phyloP scores from a whole-genome alignment of 2,888 invertebrate genomes.

The Drosophila stalkeri region DNA sequence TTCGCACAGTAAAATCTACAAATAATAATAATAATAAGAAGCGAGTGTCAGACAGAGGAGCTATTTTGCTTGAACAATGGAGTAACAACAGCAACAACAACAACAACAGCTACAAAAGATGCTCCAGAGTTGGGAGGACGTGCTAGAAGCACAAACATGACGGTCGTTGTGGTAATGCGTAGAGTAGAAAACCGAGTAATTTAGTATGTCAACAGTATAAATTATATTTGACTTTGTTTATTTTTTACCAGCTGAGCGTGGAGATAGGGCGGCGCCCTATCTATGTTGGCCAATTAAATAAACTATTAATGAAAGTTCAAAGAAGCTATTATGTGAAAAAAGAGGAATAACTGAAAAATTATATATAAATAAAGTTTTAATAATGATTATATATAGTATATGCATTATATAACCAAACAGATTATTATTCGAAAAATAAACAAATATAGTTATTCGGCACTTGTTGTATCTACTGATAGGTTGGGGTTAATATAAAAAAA shows the following conservation, averaged over 20 bases:
- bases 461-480: too few relatives aligned
- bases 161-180: constrained; percentile 24
- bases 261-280: background rate
- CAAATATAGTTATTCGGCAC: too few relatives aligned
- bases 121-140: constrained; percentile 3
- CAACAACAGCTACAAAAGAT: background rate
- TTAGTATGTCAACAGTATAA: constrained; percentile 40
- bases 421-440: too few relatives aligned
- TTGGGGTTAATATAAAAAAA: too few relatives aligned
- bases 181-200: constrained; percentile 9
- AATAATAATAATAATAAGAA: constrained; percentile 35
- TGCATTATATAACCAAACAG: too few relatives aligned
- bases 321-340: background rate
- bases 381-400: too few relatives aligned
- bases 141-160: constrained; percentile 10
- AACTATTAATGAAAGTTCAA: background rate
- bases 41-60: constrained; percentile 20
- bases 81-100: background rate
- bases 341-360: background rate
- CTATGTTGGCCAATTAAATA: background rate
- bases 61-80: constrained; percentile 21
- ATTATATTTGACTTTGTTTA: constrained; percentile 18
- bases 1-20: constrained; percentile 19
- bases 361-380: too few relatives aligned
- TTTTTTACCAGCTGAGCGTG: background rate